Percentiles rank a stretch among this genome's conserved stretches.
Evolutionary conservation across 2,797 vertebrate species (phyloP).

Genomic region (Hoplostethus atlanticus): DNA sequence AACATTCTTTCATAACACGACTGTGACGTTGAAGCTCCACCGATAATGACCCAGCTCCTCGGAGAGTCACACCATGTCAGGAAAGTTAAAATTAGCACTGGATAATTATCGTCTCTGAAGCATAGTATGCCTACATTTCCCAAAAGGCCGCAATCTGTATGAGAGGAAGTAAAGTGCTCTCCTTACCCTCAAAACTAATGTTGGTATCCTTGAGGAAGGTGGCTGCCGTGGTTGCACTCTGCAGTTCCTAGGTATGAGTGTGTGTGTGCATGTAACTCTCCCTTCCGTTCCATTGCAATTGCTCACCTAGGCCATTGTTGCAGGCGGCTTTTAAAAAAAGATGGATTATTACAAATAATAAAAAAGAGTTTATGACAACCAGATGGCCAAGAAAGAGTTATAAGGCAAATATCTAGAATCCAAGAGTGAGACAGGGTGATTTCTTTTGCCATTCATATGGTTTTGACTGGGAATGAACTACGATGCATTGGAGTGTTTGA

Average conservation of each 20-base stretch:
- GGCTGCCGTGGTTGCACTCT: neutral
- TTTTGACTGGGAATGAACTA: neutral
- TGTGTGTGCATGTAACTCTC: neutral
- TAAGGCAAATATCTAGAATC: neutral
- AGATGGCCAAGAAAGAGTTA: neutral
- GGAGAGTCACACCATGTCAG: neutral
- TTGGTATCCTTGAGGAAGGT: neutral
- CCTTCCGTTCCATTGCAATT: neutral
- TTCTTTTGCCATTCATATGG: no score
- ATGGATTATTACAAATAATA: neutral
- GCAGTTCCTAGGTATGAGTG: neutral
- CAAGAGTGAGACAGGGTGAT: neutral
- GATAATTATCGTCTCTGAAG: conserved; percentile 1
- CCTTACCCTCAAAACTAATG: neutral
- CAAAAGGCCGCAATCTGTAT: neutral
- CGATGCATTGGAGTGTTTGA: neutral
- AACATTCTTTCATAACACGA: conserved; percentile 4
- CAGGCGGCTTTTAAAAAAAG: neutral
- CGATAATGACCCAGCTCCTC: conserved; percentile 3
- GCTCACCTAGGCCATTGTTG: neutral
- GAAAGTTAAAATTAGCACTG: conserved; percentile 8
- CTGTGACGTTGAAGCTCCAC: neutral
- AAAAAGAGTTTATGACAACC: neutral
- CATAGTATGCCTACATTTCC: conserved; percentile 4
- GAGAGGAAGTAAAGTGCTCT: neutral